Evolutionary conservation across 2,797 vertebrate species (phyloP).

Genomic region (Brotula barbata): DNA sequence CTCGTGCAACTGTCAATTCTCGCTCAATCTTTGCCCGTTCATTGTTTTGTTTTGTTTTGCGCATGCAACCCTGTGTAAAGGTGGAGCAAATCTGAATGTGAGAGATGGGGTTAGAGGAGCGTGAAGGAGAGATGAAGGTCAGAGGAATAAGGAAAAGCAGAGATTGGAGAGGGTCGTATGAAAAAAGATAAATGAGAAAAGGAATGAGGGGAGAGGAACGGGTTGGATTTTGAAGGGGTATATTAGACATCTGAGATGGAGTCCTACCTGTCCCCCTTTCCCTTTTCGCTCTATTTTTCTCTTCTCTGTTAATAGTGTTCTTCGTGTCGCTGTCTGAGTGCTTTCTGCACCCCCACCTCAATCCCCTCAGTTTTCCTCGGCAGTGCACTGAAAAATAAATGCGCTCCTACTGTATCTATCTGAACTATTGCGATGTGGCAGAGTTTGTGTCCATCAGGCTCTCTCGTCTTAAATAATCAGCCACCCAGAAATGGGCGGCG

Average conservation of each 20-base stretch:
- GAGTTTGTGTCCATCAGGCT: conserved; percentile 59
- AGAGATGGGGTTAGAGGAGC: conserved; percentile 41
- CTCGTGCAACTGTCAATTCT: neutral
- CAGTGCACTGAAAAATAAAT: conserved; percentile 67
- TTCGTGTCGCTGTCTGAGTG: conserved; percentile 56
- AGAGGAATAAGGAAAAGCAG: conserved; percentile 20
- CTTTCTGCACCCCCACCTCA: conserved; percentile 50
- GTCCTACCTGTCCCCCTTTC: conserved; percentile 4
- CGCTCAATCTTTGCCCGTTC: neutral
- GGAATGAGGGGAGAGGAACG: neutral
- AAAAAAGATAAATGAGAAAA: conserved; percentile 1
- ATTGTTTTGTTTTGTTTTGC: conserved; percentile 24
- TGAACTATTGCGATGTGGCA: conserved; percentile 49
- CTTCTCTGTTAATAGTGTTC: conserved; percentile 39
- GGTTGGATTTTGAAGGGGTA: conserved; percentile 12
- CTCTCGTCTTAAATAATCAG: conserved; percentile 64
- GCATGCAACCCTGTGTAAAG: conserved; percentile 33
- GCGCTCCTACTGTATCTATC: conserved; percentile 52
- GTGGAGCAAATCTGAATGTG: conserved; percentile 27
- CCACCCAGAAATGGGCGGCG: conserved; percentile 61
- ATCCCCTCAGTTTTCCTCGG: conserved; percentile 42
- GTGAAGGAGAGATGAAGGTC: conserved; percentile 60
- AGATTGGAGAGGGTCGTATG: neutral
- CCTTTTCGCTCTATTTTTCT: conserved; percentile 20
- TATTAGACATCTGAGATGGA: conserved; percentile 44